These are phyloP conservation scores for Arge pagana DNA, from an alignment of 2,888 invertebrate genomes.

Conservation along the genomic window DNA sequence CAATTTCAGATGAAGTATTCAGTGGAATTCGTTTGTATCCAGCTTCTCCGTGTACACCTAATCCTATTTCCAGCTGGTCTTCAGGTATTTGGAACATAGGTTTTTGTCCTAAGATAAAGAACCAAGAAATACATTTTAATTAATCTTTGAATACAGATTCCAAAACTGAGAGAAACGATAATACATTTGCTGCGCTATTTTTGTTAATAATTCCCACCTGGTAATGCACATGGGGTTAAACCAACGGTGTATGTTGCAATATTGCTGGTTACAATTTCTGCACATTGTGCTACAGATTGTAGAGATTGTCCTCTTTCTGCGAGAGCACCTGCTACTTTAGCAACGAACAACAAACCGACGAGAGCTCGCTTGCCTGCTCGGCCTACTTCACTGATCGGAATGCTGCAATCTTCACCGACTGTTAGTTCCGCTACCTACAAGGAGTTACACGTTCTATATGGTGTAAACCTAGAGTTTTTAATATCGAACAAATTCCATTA, in stretches of 20 bases:
- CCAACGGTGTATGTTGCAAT: slow-evolving; percentile 75
- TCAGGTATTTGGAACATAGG: slow-evolving; percentile 67
- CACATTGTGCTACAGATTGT: slow-evolving; percentile 56
- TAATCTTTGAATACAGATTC: too few relatives aligned
- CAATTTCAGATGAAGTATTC: slow-evolving; percentile 56
- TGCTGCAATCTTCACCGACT: slow-evolving; percentile 55
- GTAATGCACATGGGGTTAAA: slow-evolving; percentile 70
- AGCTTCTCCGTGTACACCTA: slow-evolving; percentile 64
- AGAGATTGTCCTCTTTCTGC: slow-evolving; percentile 60
- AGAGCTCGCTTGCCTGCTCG: slow-evolving; percentile 60
- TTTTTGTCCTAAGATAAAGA: slow-evolving; percentile 58
- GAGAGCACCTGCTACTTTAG: slow-evolving; percentile 51
- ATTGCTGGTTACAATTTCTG: slow-evolving; percentile 59
- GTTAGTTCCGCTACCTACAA: slow-evolving; percentile 45
- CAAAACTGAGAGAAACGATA: neutral
- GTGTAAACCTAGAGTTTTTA: too few relatives aligned
- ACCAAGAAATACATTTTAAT: too few relatives aligned
- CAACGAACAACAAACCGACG: slow-evolving; percentile 50
- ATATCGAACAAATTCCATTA: slow-evolving; percentile 32
- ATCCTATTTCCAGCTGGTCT: slow-evolving; percentile 71
- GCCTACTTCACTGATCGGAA: slow-evolving; percentile 45
- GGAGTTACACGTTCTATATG: neutral
- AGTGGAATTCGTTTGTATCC: slow-evolving; percentile 61
- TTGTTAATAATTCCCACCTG: slow-evolving; percentile 55
- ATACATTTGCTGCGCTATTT: neutral